These are phyloP conservation scores for Lacerta bilineata DNA, from an alignment of 2,797 vertebrate species.

Conservation along the genomic window DNA sequence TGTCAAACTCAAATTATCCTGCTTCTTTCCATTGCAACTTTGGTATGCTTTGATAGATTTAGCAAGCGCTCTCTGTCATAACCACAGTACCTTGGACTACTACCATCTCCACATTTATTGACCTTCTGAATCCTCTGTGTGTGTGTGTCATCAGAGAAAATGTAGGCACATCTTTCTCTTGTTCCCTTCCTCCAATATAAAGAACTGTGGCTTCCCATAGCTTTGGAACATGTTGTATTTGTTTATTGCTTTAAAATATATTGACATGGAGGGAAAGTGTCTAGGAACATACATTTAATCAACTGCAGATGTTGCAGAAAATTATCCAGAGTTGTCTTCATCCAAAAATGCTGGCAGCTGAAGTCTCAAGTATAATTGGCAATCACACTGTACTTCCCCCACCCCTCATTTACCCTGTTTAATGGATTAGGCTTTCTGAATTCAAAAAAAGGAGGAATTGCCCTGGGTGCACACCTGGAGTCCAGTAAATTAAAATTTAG, in stretches of 20 bases:
- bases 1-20: slow-evolving; percentile 4
- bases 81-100: slow-evolving; percentile 46
- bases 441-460: neutral
- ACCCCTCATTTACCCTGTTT: neutral
- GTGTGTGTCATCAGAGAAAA: slow-evolving; percentile 15
- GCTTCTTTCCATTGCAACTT: slow-evolving; percentile 43
- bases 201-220: slow-evolving; percentile 44
- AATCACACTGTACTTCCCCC: neutral
- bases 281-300: slow-evolving; percentile 41
- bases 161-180: slow-evolving; percentile 6
- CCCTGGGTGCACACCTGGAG: slow-evolving; percentile 22
- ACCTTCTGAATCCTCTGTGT: accelerated
- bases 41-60: slow-evolving; percentile 59
- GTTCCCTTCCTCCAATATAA: slow-evolving; percentile 9
- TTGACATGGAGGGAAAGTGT: slow-evolving; percentile 20
- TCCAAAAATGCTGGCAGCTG: slow-evolving; percentile 21
- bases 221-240: slow-evolving; percentile 36
- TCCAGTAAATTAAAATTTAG: slow-evolving; percentile 6
- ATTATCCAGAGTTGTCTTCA: neutral
- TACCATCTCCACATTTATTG: slow-evolving; percentile 55
- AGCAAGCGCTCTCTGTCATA: slow-evolving; percentile 46
- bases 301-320: slow-evolving; percentile 40
- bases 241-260: slow-evolving; percentile 44
- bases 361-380: slow-evolving; percentile 27
- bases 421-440: neutral